These are phyloP conservation scores for Microctonus aethiopoides DNA, from an alignment of 2,888 invertebrate genomes.

Conservation along the genomic window DNA sequence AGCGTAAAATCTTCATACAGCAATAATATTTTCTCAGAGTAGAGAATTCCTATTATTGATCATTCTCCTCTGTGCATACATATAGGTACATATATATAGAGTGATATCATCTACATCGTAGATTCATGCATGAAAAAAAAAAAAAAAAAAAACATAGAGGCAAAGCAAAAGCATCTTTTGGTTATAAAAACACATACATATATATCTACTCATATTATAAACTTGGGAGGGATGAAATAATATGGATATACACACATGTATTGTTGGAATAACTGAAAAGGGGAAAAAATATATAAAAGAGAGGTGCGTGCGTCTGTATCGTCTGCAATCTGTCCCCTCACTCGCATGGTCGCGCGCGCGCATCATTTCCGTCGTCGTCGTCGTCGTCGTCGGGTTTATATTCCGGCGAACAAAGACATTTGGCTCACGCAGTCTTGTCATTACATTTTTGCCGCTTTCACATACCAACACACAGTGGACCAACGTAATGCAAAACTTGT, in stretches of 20 bases:
- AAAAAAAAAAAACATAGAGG: not conserved
- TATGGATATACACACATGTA: not conserved
- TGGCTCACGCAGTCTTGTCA: slow-evolving; percentile 21
- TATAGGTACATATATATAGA: too few species aligned
- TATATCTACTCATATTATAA: not conserved
- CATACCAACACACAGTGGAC: not conserved
- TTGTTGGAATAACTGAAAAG: not conserved
- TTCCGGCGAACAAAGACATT: slow-evolving; percentile 22
- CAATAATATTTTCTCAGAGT: too few species aligned
- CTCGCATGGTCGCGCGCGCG: slow-evolving; percentile 7
- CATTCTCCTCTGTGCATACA: too few species aligned
- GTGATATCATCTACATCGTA: too few species aligned
- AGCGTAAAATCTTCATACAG: too few species aligned
- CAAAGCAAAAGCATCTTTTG: not conserved
- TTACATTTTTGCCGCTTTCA: slow-evolving; percentile 10
- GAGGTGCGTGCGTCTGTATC: slow-evolving; percentile 12
- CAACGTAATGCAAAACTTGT: not conserved
- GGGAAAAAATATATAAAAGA: slow-evolving; percentile 11
- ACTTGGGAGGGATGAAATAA: not conserved
- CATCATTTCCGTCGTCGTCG: slow-evolving; percentile 18
- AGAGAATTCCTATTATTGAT: too few species aligned
- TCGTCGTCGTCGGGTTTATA: not conserved
- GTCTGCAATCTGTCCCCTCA: slow-evolving; percentile 23
- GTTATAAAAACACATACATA: not conserved
- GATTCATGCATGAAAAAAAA: not conserved